phyloP scores from a whole-genome alignment of 2,888 invertebrate genomes.

The Microplitis manilae region DNA sequence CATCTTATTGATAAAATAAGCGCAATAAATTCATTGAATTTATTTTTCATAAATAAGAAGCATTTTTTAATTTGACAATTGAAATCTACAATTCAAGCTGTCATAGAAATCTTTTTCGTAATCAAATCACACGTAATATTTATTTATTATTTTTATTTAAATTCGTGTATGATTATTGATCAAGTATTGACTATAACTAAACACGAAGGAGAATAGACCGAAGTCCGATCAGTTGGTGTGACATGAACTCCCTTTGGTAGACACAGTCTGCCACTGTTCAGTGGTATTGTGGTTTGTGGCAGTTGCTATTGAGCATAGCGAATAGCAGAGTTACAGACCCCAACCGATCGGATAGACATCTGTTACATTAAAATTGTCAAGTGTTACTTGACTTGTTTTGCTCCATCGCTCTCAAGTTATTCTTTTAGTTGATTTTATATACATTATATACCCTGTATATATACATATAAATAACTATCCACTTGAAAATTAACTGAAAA shows the following conservation, averaged over 20 bases:
- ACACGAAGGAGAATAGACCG: slow-evolving; percentile 8
- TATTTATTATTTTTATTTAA: background rate
- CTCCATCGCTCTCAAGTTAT: background rate
- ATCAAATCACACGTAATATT: background rate
- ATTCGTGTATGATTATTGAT: background rate
- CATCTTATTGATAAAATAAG: too few relatives aligned
- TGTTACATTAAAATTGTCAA: slow-evolving; percentile 35
- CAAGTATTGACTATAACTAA: background rate
- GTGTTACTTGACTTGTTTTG: slow-evolving; percentile 3
- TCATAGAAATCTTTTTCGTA: too few relatives aligned
- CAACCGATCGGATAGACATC: slow-evolving; percentile 29
- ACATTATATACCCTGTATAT: background rate
- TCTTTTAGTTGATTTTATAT: background rate
- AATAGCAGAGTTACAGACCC: slow-evolving; percentile 30
- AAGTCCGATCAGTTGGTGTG: slow-evolving; percentile 41
- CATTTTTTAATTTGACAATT: too few relatives aligned
- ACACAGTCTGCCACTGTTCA: slow-evolving; percentile 34
- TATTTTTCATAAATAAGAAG: too few relatives aligned
- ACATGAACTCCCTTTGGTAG: slow-evolving; percentile 40
- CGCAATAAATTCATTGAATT: too few relatives aligned
- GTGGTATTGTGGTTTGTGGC: slow-evolving; percentile 43
- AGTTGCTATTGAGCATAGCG: slow-evolving; percentile 40
- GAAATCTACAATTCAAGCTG: too few relatives aligned
- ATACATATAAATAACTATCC: too few relatives aligned
- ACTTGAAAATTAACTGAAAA: too few relatives aligned